Conservation (phyloP, 2,888 invertebrate genomes). For the Lomographa bimaculata region DNA sequence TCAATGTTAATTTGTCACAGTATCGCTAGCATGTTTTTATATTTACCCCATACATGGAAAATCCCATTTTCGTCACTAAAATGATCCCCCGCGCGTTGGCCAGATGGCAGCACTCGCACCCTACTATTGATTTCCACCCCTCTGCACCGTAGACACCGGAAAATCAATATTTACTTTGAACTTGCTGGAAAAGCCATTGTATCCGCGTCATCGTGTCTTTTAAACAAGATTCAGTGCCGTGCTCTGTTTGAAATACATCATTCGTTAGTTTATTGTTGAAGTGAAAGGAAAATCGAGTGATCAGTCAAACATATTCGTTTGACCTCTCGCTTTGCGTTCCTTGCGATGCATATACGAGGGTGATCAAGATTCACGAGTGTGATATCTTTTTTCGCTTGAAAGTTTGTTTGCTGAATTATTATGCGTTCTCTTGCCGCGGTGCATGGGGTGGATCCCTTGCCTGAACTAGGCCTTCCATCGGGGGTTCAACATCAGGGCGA, state of each 20-base stretch:
- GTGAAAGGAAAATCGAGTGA: slow-evolving; percentile 22
- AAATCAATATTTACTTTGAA: slow-evolving; percentile 71
- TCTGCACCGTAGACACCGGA: slow-evolving; percentile 42
- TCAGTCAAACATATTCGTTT: slow-evolving; percentile 22
- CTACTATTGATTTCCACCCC: slow-evolving; percentile 69
- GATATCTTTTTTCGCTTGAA: slow-evolving; percentile 70
- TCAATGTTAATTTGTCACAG: too few species aligned
- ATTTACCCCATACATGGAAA: too few species aligned
- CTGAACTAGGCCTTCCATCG: slow-evolving; percentile 65
- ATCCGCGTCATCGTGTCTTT: slow-evolving; percentile 43
- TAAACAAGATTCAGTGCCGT: slow-evolving; percentile 20
- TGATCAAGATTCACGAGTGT: slow-evolving; percentile 65
- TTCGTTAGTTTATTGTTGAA: slow-evolving; percentile 10
- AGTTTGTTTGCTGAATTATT: slow-evolving; percentile 78
- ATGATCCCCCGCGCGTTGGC: too few species aligned
- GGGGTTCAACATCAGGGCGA: slow-evolving; percentile 58
- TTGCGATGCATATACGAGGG: slow-evolving; percentile 58
- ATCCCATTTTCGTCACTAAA: too few species aligned
- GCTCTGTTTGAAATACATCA: slow-evolving; percentile 12
- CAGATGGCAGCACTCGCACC: slow-evolving; percentile 62
- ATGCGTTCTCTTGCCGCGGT: slow-evolving; percentile 76
- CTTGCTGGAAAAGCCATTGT: slow-evolving; percentile 58
- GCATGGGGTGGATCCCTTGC: slow-evolving; percentile 76
- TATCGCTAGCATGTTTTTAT: too few species aligned
- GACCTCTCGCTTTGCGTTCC: slow-evolving; percentile 37